These are phyloP conservation scores for Halcyon leucocephala DNA, from an alignment of 2,797 vertebrate genomes.

Conservation along the genomic window DNA sequence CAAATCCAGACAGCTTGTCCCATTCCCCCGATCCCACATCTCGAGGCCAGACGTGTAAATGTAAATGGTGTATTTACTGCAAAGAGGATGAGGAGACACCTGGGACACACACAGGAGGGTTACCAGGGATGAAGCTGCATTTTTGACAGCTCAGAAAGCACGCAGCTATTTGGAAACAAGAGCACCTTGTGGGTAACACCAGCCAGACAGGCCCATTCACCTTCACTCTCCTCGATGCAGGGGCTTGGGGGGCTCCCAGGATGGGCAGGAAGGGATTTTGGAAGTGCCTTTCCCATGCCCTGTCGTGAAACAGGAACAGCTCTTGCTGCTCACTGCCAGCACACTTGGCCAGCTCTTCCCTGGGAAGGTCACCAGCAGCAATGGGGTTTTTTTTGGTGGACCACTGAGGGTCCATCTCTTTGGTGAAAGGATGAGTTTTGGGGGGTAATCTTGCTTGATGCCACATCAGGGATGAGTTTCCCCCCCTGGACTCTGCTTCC, in stretches of 20 bases:
- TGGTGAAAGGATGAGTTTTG: background rate
- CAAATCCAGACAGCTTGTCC: background rate
- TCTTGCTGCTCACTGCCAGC: background rate
- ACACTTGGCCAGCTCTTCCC: background rate
- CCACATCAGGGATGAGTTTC: background rate
- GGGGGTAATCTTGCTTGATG: background rate
- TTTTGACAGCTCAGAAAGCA: background rate
- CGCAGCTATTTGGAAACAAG: background rate
- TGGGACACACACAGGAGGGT: accelerated
- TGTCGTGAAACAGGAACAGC: background rate
- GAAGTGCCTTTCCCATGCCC: background rate
- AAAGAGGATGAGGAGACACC: background rate
- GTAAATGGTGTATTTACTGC: background rate
- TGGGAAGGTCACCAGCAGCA: accelerated
- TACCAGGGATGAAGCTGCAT: background rate
- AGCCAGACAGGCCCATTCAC: accelerated
- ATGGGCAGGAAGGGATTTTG: background rate
- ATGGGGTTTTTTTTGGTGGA: background rate
- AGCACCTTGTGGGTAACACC: accelerated
- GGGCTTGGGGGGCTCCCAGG: background rate
- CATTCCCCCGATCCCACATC: background rate
- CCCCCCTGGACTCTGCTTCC: background rate
- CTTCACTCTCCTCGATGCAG: accelerated
- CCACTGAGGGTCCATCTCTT: background rate
- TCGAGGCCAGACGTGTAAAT: background rate